phyloP scores from a whole-genome alignment of 2,797 vertebrate genomes.

The Pelochelys cantorii region DNA sequence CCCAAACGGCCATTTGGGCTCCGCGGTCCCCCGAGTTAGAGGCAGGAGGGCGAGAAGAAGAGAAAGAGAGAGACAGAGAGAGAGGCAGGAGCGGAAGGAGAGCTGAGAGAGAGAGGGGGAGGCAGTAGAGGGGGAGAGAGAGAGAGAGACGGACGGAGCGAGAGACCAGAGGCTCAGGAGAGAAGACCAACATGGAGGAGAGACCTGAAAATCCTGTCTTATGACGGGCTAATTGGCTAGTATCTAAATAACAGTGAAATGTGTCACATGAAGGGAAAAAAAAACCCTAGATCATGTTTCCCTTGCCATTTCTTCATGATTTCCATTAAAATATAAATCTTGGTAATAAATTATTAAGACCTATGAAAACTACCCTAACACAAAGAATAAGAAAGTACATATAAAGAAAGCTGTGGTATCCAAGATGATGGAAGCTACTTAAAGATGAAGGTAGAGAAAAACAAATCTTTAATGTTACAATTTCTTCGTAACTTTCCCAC shows the following conservation, averaged over 20 bases:
- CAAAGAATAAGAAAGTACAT: constrained; percentile 39
- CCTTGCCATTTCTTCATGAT: constrained; percentile 77
- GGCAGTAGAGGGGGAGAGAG: no score
- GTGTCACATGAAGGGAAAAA: constrained; percentile 65
- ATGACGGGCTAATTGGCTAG: no score
- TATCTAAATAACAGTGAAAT: constrained; percentile 78
- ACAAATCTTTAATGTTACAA: not conserved
- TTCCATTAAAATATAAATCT: constrained; percentile 76
- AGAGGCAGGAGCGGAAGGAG: no score
- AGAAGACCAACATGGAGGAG: no score
- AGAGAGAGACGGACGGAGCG: no score
- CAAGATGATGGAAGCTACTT: not conserved
- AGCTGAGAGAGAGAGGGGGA: no score
- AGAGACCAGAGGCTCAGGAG: no score
- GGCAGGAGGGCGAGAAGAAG: no score
- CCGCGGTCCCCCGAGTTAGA: no score
- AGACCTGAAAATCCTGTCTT: no score
- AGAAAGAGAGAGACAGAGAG: no score
- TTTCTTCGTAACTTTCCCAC: not conserved
- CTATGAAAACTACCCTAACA: constrained; percentile 72
- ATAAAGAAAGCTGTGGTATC: not conserved
- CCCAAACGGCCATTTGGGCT: no score
- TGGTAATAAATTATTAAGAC: constrained; percentile 78
- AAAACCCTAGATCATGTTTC: constrained; percentile 77
- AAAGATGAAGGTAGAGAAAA: not conserved